A percentile compares a stretch with the other conserved stretches of the same genome.
Conservation (phyloP, 2,113 vertebrate species). For the Camelus bactrianus region DNA sequence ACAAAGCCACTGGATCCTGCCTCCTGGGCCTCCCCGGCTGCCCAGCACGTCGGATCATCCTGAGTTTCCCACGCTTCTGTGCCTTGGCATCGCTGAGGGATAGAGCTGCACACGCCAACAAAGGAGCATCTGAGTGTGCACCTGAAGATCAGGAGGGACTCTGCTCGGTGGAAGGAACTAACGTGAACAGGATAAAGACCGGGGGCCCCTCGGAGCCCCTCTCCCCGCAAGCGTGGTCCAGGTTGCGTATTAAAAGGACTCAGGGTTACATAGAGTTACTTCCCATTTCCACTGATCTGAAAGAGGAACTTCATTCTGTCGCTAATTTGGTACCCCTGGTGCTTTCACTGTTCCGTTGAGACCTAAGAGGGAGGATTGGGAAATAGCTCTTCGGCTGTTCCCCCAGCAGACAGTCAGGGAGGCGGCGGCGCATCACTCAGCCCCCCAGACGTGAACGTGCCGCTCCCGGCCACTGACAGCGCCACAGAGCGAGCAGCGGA, state of each 20-base stretch:
- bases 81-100: not conserved
- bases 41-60: not conserved
- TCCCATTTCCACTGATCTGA: not conserved
- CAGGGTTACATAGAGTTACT: not conserved
- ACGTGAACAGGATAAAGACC: accelerated
- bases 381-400: slow-evolving; percentile 13
- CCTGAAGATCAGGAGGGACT: not conserved
- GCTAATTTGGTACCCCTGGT: slow-evolving; percentile 75
- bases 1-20: not conserved
- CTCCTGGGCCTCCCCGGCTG: not conserved
- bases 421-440: not conserved
- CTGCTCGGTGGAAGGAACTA: not conserved
- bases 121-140: too few species aligned
- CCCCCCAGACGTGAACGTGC: not conserved
- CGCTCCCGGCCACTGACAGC: accelerated
- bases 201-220: too few species aligned
- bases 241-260: not conserved
- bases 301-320: slow-evolving; percentile 78
- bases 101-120: accelerated
- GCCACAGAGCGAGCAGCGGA: accelerated
- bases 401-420: not conserved
- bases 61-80: accelerated
- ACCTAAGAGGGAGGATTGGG: slow-evolving; percentile 44
- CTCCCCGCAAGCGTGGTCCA: not conserved
- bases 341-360: slow-evolving; percentile 77